Percentiles rank a stretch among this genome's conserved stretches.
These are phyloP conservation scores for Urechis unicinctus DNA, from an alignment of 2,888 invertebrate genomes.

Conservation along the genomic window DNA sequence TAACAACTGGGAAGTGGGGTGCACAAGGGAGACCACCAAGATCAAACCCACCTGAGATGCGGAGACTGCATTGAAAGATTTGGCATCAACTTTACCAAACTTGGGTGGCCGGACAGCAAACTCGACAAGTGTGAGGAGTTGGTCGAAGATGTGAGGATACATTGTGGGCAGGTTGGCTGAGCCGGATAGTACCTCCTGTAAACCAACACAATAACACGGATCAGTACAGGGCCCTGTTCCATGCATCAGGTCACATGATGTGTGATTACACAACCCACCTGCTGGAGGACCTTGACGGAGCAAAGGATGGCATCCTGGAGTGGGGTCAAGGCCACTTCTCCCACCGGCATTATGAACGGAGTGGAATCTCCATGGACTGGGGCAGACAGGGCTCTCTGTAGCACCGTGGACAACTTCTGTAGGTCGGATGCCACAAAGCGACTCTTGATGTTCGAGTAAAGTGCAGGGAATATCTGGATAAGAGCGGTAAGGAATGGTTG, in stretches of 20 bases:
- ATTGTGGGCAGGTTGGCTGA: conserved; percentile 56
- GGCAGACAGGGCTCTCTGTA: conserved; percentile 71
- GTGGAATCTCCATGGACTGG: conserved; percentile 74
- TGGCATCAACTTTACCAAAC: conserved; percentile 53
- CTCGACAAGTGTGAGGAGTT: conserved; percentile 52
- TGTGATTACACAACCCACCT: conserved; percentile 55
- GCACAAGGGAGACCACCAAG: too few species aligned
- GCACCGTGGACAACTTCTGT: conserved; percentile 68
- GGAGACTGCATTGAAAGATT: conserved; percentile 23
- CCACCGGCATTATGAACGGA: conserved; percentile 71
- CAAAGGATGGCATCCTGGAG: conserved; percentile 79
- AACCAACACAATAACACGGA: too few species aligned
- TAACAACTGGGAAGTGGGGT: too few species aligned
- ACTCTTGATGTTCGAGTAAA: conserved; percentile 80
- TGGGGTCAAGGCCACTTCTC: conserved; percentile 70
- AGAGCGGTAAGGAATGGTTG: conserved; percentile 89
- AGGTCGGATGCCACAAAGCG: conserved; percentile 64
- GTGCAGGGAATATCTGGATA: conserved; percentile 89
- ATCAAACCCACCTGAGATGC: conserved; percentile 6
- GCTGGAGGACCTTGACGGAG: conserved; percentile 79
- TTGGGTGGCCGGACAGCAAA: conserved; percentile 66
- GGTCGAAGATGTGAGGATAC: conserved; percentile 50
- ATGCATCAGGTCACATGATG: too few species aligned
- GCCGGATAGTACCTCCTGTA: conserved; percentile 47
- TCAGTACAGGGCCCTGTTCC: background rate